These are phyloP conservation scores for Arenaria interpres DNA, from an alignment of 2,113 vertebrate genomes.

Conservation along the genomic window DNA sequence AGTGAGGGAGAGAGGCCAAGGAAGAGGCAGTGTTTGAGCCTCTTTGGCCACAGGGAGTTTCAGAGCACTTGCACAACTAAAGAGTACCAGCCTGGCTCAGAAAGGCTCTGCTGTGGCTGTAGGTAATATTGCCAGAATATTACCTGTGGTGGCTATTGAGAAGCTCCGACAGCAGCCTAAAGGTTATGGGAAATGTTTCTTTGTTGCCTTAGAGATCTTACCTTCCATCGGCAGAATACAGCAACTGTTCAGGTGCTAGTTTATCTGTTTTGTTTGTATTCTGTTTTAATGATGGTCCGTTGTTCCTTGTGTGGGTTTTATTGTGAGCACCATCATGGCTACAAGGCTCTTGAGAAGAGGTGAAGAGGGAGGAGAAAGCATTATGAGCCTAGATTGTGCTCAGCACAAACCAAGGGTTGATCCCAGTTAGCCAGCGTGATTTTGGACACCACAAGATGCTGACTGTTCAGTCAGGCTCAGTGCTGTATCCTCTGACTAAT, in stretches of 20 bases:
- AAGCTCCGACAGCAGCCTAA: neutral
- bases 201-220: neutral
- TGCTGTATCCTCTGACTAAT: neutral
- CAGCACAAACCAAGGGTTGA: neutral
- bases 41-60: neutral
- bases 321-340: neutral
- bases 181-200: neutral
- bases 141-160: neutral
- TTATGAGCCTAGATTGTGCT: neutral
- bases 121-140: neutral
- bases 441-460: neutral
- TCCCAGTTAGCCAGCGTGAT: neutral
- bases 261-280: neutral
- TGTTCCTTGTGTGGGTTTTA: neutral
- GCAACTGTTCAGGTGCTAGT: neutral
- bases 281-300: neutral
- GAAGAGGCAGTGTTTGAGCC: too few species aligned
- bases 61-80: neutral
- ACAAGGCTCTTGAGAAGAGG: neutral
- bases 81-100: neutral
- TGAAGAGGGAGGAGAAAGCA: neutral
- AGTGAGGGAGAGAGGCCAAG: neutral
- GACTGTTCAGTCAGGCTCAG: neutral
- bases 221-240: neutral
- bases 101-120: rapidly evolving